Evolutionary conservation across 2,113 vertebrate species (phyloP), one percentile per base, ranked within the genome.

Genomic region (Australoheros scitulus): DNA sequence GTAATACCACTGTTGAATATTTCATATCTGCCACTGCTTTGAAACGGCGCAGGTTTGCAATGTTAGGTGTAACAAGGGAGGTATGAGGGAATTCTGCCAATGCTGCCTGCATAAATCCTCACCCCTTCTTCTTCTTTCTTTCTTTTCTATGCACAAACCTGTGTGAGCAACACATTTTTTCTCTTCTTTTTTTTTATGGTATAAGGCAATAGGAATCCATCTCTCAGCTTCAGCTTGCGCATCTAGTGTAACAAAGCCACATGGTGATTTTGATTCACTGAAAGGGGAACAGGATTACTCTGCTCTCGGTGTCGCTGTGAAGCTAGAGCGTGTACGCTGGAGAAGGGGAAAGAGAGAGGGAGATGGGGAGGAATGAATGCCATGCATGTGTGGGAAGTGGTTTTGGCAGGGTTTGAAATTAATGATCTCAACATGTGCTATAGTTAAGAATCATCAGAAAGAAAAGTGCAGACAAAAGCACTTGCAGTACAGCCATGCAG

Each of bases 351-450:
- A 75, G 57, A 83, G 81, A 26, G 63, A 76, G 86, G 29, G 26
- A 61, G n/a, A 78, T 63, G 70, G 38, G 59, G 83, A 89, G 84
- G 87, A 89, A 92, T 87, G 90, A 90, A 93, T 92, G 89, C 92
- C 92, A 92, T 91, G 92, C 92, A 92, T 94, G 91, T 92, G 93
- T 94, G 92, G 94, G 94, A 95, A 95, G 94, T 87, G 91, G 92
- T 92, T 95, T 94, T 96, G 94, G 93, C 94, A 91, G 85, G 83
- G 86, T 86, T 90, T 68, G 90, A 93, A 92, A 94, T 93, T 94
- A 96, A 96, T 94, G 95, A 95, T 94, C 95, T 95, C 94, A 95
- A 93, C 95, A 95, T 95, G 94, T 94, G 94, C 93, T 93, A 63
- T 82, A 93, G 88, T 90, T 89, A 86, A 92, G 92, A 92, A 88